phyloP scores from a whole-genome alignment of 2,888 invertebrate species.

The Mimachlamys varia region DNA sequence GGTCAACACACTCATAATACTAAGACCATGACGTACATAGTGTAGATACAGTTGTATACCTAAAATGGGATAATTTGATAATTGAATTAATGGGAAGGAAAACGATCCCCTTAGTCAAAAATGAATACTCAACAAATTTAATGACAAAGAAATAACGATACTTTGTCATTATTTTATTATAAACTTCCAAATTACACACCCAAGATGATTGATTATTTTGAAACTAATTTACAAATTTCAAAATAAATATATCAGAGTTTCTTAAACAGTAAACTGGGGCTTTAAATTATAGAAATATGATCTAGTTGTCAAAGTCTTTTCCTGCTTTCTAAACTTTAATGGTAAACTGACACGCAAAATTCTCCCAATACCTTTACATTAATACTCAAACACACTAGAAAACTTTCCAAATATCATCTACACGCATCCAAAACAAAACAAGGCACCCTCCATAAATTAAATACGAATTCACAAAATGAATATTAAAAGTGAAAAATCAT shows the following conservation, averaged over 20 bases:
- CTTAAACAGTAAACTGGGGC: not conserved
- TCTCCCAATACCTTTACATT: not conserved
- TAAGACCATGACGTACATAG: not conserved
- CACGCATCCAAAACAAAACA: not conserved
- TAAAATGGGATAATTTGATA: not conserved
- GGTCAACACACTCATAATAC: not conserved
- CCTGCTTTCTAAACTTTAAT: not conserved
- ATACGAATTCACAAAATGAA: not conserved
- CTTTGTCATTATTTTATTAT: not conserved
- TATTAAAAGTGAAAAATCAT: not conserved
- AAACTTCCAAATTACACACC: not conserved
- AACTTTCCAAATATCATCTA: not conserved
- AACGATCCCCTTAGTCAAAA: not conserved
- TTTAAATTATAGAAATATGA: not conserved
- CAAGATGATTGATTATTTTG: not conserved
- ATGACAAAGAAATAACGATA: not conserved
- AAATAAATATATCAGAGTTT: not conserved
- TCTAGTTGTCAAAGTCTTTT: not conserved
- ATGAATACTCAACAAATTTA: not conserved
- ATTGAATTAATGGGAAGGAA: not conserved
- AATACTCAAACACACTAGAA: not conserved
- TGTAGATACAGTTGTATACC: not conserved
- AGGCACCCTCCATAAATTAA: not conserved
- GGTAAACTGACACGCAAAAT: not conserved
- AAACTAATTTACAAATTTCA: not conserved